Conservation (phyloP, 2,888 invertebrate genomes). For the Hirudinaria manillensis region DNA sequence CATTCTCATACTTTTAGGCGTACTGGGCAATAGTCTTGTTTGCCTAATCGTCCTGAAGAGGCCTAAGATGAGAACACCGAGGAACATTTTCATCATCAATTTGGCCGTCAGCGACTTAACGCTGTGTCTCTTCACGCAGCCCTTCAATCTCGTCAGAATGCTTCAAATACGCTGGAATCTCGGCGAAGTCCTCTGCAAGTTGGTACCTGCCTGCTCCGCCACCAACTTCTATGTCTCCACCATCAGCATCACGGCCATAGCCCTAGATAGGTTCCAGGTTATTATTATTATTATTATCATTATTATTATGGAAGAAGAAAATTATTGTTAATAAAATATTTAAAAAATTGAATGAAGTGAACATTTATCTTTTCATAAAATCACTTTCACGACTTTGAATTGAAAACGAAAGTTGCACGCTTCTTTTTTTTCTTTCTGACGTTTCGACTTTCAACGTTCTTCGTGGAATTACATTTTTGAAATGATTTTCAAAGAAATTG, state of each 20-base stretch:
- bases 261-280: constrained; percentile 58
- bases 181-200: constrained; percentile 75
- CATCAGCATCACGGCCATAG: constrained; percentile 83
- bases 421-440: no score
- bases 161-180: constrained; percentile 64
- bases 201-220: constrained; percentile 78
- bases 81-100: constrained; percentile 84
- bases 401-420: no score
- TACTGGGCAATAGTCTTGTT: constrained; percentile 77
- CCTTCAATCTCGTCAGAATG: constrained; percentile 76
- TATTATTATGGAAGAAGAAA: constrained; percentile 36
- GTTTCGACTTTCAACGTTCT: no score
- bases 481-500: no score
- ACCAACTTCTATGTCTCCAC: constrained; percentile 87
- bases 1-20: constrained; percentile 69
- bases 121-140: constrained; percentile 81
- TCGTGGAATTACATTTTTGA: no score
- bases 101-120: constrained; percentile 73
- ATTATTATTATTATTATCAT: constrained; percentile 37
- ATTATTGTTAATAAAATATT: no score
- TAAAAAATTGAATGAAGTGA: no score
- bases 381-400: no score
- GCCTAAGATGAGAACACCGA: constrained; percentile 79
- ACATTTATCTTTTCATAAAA: no score
- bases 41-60: constrained; percentile 71